Base-by-base conservation (phyloP, 2,797 vertebrate species). In the Nothura maculosa region DNA sequence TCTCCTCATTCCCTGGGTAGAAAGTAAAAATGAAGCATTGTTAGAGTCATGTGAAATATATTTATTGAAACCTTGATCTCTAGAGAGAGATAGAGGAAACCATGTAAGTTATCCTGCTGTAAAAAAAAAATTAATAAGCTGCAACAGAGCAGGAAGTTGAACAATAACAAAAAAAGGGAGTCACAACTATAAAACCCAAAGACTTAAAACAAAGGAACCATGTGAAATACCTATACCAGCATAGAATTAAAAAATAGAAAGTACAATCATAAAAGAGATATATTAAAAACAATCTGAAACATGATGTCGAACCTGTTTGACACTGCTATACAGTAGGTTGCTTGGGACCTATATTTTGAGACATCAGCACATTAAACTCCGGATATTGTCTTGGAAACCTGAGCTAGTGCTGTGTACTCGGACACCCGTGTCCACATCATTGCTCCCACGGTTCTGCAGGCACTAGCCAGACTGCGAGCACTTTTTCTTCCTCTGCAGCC, bases 31-130 rank as follows among this genome's bases (percentile, higher is more conserved):
- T 89, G 78, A 94, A 94, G 92, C 57, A 57, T 30, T 78, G 30
- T 66, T 82, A 90, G 72, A 95, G 60, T 52, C 34, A 58, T 15
- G 36, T 87, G 78, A 96, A 97, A 94, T 61, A 17, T 88, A 91
- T 95, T 96, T 93, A 94, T 84, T 97, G 96, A 97, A 97, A 92
- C 13, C 10, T 24, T 62, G 40, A 79, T 96, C 97, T 97, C 95
- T 69, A 94, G 95, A 94, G 97, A 97, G 72, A 95, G 72, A 92
- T 43, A 69, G 73, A 90, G 87, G 91, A 97, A 97, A 96, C 16
- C 17, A 85, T 94, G 89, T 86, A 96, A 94, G 47, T 82, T 24
- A 12, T 6, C 30, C 60, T 81, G 12, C 21, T 40, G 40, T 40
- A 40, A 28, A 92, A 87, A 92, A 92, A 92, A 60, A 82, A 87